A percentile compares a stretch with the other conserved stretches of the same genome.
phyloP scores from a whole-genome alignment of 2,113 vertebrate species.

The Tragelaphus imberbis region DNA sequence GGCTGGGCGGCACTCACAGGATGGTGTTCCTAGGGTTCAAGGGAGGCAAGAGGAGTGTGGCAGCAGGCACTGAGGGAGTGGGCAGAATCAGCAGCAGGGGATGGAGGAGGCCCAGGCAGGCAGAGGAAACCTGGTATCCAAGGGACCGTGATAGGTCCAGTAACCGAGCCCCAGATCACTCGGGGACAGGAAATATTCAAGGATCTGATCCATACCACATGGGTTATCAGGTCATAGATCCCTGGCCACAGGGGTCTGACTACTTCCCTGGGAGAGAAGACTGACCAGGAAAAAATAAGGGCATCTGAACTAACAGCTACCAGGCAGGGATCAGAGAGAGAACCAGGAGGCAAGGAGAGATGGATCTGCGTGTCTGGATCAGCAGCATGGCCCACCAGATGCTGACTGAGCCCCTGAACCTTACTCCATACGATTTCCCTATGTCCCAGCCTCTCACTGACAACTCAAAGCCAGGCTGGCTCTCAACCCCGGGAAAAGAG shows the following conservation, averaged over 20 bases:
- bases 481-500: background rate
- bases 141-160: background rate
- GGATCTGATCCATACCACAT: background rate
- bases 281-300: background rate
- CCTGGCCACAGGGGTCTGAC: background rate
- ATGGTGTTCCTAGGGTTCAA: background rate
- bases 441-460: background rate
- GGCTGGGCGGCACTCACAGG: background rate
- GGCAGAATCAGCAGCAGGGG: background rate
- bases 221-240: background rate
- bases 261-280: background rate
- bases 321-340: background rate
- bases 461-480: background rate
- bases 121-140: background rate
- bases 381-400: background rate
- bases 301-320: background rate
- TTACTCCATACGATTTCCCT: background rate
- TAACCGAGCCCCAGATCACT: background rate
- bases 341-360: background rate
- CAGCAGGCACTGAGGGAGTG: background rate
- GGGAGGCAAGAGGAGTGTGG: background rate
- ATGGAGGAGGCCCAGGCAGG: background rate
- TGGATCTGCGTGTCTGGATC: background rate
- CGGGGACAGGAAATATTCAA: background rate
- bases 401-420: background rate